phyloP scores from a whole-genome alignment of 2,113 vertebrate species.

The Elephas maximus region DNA sequence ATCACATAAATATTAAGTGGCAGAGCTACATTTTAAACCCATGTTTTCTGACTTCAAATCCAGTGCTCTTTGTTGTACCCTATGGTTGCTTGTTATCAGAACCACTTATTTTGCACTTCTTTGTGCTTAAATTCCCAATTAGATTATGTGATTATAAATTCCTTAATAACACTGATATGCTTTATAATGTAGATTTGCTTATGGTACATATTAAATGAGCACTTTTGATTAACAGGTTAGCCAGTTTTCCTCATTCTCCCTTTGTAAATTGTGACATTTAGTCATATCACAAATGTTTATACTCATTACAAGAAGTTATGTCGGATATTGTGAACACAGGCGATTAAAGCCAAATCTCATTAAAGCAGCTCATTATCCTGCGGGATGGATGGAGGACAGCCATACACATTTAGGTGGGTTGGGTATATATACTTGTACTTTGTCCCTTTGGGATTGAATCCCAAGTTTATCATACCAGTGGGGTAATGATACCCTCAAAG shows the following conservation, averaged over 20 bases:
- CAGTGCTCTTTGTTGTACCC: not conserved
- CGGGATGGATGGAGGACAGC: not conserved
- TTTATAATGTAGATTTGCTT: not conserved
- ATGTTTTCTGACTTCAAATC: conserved; percentile 29
- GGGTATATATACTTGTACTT: not conserved
- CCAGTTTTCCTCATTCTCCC: not conserved
- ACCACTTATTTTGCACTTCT: not conserved
- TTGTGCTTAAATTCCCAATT: conserved; percentile 44
- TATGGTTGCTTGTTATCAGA: not conserved
- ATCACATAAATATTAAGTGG: not conserved
- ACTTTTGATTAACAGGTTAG: not conserved
- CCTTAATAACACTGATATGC: not conserved
- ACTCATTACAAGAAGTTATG: not conserved
- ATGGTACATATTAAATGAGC: not conserved
- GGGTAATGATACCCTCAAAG: not conserved
- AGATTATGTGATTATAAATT: not conserved
- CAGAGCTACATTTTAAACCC: not conserved
- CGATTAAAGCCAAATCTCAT: conserved; percentile 23
- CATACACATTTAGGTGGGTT: not conserved
- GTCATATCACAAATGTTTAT: not conserved
- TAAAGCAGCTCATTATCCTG: not conserved
- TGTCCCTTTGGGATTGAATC: not conserved
- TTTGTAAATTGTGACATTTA: not conserved
- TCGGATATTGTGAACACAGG: not conserved
- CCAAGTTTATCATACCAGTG: not conserved